Conservation (phyloP, 2,113 vertebrate genomes). For the Bos javanicus region DNA sequence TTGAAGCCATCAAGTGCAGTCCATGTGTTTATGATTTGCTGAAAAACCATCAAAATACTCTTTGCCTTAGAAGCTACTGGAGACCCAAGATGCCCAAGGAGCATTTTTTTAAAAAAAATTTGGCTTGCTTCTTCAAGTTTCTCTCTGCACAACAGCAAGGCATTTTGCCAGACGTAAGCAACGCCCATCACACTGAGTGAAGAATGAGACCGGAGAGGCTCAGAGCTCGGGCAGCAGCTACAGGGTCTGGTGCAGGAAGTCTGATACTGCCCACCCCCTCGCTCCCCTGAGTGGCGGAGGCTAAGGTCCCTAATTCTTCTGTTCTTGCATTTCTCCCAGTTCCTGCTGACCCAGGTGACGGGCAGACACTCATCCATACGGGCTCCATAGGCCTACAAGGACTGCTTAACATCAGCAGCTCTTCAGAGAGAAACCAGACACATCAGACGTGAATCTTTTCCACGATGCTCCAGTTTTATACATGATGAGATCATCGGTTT, state of each 20-base stretch:
- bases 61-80: neutral
- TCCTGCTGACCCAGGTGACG: neutral
- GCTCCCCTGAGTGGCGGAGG: neutral
- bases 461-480: neutral
- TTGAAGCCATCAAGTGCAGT: neutral
- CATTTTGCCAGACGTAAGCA: neutral
- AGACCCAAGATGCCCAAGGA: neutral
- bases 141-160: neutral
- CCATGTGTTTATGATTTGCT: neutral
- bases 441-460: neutral
- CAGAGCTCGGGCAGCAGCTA: neutral
- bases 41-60: neutral
- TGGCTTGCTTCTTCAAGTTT: neutral
- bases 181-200: neutral
- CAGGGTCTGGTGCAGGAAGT: neutral
- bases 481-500: neutral
- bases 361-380: neutral
- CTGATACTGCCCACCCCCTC: fast-evolving
- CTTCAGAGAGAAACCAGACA: neutral
- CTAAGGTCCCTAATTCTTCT: neutral
- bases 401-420: neutral
- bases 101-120: neutral
- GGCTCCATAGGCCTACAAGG: fast-evolving
- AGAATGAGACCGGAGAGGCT: neutral
- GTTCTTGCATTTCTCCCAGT: neutral